Evolutionary conservation across 2,888 invertebrate genomes (phyloP).

Genomic region (Tiliacea aurago): DNA sequence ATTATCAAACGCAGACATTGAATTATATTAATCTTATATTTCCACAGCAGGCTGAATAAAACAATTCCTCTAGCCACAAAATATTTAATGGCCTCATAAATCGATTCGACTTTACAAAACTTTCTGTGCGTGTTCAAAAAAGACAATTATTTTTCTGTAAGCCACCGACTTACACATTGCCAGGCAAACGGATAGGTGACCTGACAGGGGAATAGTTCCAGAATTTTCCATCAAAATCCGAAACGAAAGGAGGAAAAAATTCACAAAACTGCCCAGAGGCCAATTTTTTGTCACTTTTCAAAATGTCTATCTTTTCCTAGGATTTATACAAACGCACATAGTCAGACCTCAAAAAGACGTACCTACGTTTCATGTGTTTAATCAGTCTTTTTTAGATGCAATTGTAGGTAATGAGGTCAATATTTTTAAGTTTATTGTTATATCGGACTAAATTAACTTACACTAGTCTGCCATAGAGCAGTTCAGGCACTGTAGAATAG

Average conservation of each 20-base stretch:
- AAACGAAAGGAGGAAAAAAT: conserved; percentile 22
- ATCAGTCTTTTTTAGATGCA: not conserved
- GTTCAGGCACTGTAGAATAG: too few species aligned
- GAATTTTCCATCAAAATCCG: conserved; percentile 39
- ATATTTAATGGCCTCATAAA: not conserved
- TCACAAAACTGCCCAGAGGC: conserved; percentile 1
- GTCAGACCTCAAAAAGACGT: not conserved
- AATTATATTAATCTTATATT: not conserved
- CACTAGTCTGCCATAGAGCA: accelerated
- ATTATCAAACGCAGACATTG: not conserved
- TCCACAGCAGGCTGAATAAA: not conserved
- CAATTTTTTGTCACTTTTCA: not conserved
- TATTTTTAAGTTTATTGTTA: too few species aligned
- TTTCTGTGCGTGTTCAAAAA: conserved; percentile 3
- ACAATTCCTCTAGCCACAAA: not conserved
- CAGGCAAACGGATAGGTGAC: conserved; percentile 45
- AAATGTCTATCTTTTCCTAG: not conserved
- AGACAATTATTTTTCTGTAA: conserved; percentile 58
- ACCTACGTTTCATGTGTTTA: not conserved
- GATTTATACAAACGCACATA: not conserved
- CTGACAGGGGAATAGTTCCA: conserved; percentile 39
- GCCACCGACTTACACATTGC: conserved; percentile 31
- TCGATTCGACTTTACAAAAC: not conserved
- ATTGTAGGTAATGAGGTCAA: accelerated
- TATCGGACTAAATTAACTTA: not conserved